Conservation (phyloP, 2,113 vertebrate species). For the Quiscalus mexicanus region DNA sequence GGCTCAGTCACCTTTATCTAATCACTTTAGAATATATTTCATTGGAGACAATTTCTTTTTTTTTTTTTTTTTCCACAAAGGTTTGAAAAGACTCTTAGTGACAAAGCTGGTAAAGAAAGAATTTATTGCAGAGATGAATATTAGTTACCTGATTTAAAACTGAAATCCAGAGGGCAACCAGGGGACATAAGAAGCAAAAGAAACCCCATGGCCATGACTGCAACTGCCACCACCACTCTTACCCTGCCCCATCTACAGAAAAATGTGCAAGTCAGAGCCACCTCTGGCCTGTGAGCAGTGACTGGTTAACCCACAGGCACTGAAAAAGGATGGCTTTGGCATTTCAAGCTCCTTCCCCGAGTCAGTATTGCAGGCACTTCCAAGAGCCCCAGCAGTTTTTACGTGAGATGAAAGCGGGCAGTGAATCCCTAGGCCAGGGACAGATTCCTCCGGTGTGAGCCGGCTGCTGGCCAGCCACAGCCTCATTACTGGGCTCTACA, state of each 20-base stretch:
- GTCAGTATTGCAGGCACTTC: background rate
- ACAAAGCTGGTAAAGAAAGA: background rate
- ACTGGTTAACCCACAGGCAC: background rate
- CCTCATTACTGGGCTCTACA: background rate
- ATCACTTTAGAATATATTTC: background rate
- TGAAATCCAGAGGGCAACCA: background rate
- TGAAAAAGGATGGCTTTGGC: background rate
- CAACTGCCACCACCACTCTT: background rate
- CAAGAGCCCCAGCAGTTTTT: background rate
- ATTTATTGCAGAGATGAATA: background rate
- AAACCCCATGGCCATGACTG: background rate
- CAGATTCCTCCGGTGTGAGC: background rate
- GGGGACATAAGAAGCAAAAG: accelerated
- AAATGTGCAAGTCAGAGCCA: background rate
- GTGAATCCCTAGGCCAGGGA: background rate
- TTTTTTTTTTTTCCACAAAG: background rate
- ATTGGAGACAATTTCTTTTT: background rate
- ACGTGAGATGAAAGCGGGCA: background rate
- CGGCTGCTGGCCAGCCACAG: background rate
- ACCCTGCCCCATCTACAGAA: background rate
- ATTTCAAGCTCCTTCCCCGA: background rate
- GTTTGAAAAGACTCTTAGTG: background rate
- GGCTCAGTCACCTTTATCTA: background rate
- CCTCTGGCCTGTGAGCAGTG: background rate
- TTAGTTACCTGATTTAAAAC: background rate